Evolutionary conservation across 2,888 invertebrate species (phyloP).

Genomic region (Willowsia nigromaculata): DNA sequence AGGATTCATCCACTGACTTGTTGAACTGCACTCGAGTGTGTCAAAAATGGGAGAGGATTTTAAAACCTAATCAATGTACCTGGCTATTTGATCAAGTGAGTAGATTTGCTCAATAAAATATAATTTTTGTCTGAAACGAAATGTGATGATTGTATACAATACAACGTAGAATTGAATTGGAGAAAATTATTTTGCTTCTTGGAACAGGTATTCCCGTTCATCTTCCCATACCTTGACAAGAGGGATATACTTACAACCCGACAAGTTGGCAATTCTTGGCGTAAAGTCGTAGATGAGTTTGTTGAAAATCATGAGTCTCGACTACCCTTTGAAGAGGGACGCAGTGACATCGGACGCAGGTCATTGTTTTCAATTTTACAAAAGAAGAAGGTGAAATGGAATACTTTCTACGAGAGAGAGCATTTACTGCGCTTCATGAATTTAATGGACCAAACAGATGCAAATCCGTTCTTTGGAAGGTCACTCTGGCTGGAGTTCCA

Average conservation of each 20-base stretch:
- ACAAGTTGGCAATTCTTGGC: background rate
- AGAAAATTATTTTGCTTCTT: background rate
- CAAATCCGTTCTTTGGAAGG: background rate
- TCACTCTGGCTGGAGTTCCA: slow-evolving; percentile 15
- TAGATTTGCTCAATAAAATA: no score
- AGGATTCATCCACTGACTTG: background rate
- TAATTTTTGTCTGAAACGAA: no score
- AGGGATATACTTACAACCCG: background rate
- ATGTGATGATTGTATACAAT: no score
- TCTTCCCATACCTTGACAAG: background rate
- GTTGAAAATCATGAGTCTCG: background rate
- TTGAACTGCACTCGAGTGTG: slow-evolving; percentile 20
- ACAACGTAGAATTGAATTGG: no score
- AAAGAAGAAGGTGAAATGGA: background rate
- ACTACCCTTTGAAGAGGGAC: slow-evolving; percentile 13
- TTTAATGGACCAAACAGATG: background rate
- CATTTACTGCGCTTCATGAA: background rate
- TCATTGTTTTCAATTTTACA: background rate
- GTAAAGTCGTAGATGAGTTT: background rate
- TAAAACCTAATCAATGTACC: background rate
- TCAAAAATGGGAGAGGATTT: background rate
- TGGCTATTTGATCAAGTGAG: slow-evolving; percentile 27
- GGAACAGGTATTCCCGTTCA: background rate
- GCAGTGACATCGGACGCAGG: background rate
- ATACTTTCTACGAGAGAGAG: background rate